Evolutionary conservation across 2,888 invertebrate genomes (phyloP).

Genomic region (Electrophaes corylata): DNA sequence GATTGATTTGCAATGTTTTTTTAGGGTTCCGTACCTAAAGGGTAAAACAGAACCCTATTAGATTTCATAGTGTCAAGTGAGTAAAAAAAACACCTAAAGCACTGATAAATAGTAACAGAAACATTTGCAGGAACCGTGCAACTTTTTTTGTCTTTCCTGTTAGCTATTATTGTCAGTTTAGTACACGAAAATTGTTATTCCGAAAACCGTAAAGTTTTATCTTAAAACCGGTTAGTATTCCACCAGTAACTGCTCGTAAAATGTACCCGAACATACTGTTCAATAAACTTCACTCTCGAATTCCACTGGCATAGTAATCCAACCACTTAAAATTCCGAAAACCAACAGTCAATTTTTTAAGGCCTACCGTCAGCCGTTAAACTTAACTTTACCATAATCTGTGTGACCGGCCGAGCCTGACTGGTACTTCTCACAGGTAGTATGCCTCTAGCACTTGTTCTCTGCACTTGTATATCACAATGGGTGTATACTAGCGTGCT

Average conservation of each 20-base stretch:
- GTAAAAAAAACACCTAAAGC: too few relatives aligned
- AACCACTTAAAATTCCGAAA: slow-evolving; percentile 38
- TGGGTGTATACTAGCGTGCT: slow-evolving; percentile 33
- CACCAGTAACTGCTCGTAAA: background rate
- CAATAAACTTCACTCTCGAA: slow-evolving; percentile 18
- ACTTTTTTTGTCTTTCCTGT: too few relatives aligned
- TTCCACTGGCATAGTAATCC: slow-evolving; percentile 22
- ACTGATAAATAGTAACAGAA: too few relatives aligned
- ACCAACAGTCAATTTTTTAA: slow-evolving; percentile 30
- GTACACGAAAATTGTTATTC: too few relatives aligned
- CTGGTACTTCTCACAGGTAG: slow-evolving; percentile 42
- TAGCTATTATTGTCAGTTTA: too few relatives aligned
- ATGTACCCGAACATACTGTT: background rate
- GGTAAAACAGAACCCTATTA: too few relatives aligned
- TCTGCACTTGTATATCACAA: slow-evolving; percentile 50
- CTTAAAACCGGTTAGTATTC: background rate
- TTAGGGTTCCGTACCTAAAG: too few relatives aligned
- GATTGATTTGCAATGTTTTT: too few relatives aligned
- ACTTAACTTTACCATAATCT: slow-evolving; percentile 7
- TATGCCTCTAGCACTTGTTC: slow-evolving; percentile 54
- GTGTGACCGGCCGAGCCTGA: slow-evolving; percentile 2
- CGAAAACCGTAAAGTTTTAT: too few relatives aligned
- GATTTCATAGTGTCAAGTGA: too few relatives aligned
- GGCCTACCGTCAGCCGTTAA: slow-evolving; percentile 24
- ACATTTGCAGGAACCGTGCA: too few relatives aligned